Base-by-base conservation (phyloP, 2,113 vertebrate genomes). In the Entosphenus tridentatus region DNA sequence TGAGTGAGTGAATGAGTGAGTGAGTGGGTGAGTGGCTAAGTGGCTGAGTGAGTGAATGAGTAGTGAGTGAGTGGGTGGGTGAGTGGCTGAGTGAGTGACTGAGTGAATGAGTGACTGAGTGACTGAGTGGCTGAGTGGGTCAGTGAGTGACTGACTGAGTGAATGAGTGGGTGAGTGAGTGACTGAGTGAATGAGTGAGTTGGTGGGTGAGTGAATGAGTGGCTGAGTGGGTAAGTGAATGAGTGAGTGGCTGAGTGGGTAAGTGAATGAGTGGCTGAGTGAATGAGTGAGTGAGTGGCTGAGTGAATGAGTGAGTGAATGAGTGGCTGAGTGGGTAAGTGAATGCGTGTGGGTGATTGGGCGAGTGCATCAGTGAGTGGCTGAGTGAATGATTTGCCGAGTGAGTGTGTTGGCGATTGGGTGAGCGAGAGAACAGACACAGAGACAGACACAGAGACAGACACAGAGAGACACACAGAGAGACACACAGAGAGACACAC, bases 401-500 rank as follows among this genome's bases (percentile, higher is more conserved):
- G 58, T 62, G 58, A 62, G 58, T 13, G 58, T 2, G 58, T 62
- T 13, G 16, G 58, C 12, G 58, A 13, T 13, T 13, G 2, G 16
- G 58, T 62, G 58, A 62, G 58, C 12, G 58, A 62, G 58, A 62
- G 58, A 16, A 62, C 58, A 62, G 58, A 62, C 3, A 62, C 58
- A 62, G 58, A 62, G 3, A 62, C 2, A 62, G 2, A 62, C 3
- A 62, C 12, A 62, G 58, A 13, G 3, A 62, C 2, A 62, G 58
- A 13, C 12, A 62, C 12, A 62, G 58, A 13, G 58, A 62, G 3
- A 62, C 3, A 62, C 12, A 13, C 12, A 62, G 58, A 62, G 58
- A 62, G 58, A 13, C 12, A 62, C 12, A 62, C 12, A 13, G 3
- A 62, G 58, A 59, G 58, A 13, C 12, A 59, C 12, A 59, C 12